phyloP scores from a whole-genome alignment of 2,797 vertebrate species.

The Nannoperca australis region DNA sequence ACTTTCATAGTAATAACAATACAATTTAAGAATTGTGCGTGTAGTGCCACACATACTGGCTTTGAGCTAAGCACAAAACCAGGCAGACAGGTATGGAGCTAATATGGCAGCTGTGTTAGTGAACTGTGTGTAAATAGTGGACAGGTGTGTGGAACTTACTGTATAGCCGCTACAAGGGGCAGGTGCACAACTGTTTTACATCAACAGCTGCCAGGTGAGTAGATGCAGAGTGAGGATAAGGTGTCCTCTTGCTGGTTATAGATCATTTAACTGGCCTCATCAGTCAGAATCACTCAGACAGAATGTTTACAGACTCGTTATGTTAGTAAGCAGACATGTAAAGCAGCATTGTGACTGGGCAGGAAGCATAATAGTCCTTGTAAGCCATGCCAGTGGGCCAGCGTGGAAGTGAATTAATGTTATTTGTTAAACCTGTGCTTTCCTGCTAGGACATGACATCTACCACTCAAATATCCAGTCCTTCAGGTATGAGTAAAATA shows the following conservation, averaged over 20 bases:
- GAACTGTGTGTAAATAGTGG: conserved; percentile 27
- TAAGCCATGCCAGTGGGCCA: not conserved
- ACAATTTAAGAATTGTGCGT: not conserved
- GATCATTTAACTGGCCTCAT: not conserved
- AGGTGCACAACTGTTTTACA: conserved; percentile 32
- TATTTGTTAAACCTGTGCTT: conserved; percentile 11
- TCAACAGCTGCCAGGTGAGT: conserved; percentile 45
- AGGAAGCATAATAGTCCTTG: not conserved
- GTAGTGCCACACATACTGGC: not conserved
- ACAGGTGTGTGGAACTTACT: conserved; percentile 46
- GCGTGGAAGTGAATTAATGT: not conserved
- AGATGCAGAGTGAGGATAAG: not conserved
- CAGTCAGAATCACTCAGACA: too few species aligned
- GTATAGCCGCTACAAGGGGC: conserved; percentile 5
- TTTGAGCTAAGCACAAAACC: conserved; percentile 12
- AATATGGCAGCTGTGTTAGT: conserved; percentile 40
- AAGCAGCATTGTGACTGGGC: not conserved
- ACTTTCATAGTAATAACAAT: not conserved
- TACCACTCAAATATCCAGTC: not conserved
- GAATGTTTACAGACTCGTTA: not conserved
- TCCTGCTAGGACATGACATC: conserved; percentile 3
- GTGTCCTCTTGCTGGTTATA: not conserved
- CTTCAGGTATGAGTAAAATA: conserved; percentile 5
- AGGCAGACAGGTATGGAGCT: conserved; percentile 33
- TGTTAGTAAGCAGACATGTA: not conserved